These are phyloP conservation scores for Anas platyrhynchos DNA, from an alignment of 2,113 vertebrate genomes.

Conservation along the genomic window DNA sequence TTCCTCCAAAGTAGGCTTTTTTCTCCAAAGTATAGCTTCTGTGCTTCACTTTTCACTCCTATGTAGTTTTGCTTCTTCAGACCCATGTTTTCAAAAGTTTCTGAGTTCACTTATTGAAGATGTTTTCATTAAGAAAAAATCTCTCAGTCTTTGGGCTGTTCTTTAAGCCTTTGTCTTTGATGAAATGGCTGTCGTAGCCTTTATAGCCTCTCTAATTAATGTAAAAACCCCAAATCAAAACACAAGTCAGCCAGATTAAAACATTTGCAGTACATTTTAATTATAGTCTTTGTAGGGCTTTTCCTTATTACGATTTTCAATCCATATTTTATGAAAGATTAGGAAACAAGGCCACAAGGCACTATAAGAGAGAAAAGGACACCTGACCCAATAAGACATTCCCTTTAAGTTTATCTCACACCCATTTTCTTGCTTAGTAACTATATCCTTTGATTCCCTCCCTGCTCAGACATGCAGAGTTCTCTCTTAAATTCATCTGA, in stretches of 20 bases:
- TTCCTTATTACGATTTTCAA: conserved; percentile 32
- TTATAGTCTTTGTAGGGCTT: conserved; percentile 13
- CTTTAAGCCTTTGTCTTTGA: conserved; percentile 53
- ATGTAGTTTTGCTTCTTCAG: not conserved
- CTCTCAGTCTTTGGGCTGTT: not conserved
- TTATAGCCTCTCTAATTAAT: conserved; percentile 54
- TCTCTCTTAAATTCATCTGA: conserved; percentile 21
- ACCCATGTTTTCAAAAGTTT: not conserved
- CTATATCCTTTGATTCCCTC: conserved; percentile 36
- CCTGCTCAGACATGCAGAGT: not conserved
- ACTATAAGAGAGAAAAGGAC: conserved; percentile 13
- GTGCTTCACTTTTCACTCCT: not conserved
- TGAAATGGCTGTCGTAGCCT: conserved; percentile 9
- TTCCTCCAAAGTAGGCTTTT: not conserved
- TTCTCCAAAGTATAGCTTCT: not conserved
- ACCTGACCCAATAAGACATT: conserved; percentile 34
- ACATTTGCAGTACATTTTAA: conserved; percentile 39
- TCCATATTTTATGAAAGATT: conserved; percentile 21
- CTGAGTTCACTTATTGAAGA: not conserved
- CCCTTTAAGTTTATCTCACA: conserved; percentile 52
- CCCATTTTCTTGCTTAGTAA: conserved; percentile 48
- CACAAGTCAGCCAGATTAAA: conserved; percentile 49
- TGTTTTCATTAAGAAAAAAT: conserved; percentile 6
- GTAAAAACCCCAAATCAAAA: conserved; percentile 32
- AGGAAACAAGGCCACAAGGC: conserved; percentile 19